phyloP scores from a whole-genome alignment of 1,140 invertebrate genomes.

The Lordiphosa mommai region DNA sequence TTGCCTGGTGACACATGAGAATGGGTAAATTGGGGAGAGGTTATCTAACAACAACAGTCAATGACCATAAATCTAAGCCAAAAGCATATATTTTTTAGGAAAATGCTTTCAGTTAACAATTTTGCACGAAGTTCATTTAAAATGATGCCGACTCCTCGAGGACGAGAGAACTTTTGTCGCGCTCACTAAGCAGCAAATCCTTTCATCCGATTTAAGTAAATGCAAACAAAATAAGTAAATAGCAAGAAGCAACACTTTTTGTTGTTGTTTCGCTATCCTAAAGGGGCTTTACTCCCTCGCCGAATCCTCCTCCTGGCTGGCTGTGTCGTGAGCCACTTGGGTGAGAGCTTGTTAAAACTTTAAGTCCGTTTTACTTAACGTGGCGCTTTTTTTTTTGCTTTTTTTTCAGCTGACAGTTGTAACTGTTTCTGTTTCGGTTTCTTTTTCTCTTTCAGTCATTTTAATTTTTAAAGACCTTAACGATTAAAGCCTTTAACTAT shows the following conservation, averaged over 20 bases:
- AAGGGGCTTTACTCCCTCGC: slow-evolving; percentile 38
- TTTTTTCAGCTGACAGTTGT: slow-evolving; percentile 67
- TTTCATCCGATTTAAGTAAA: slow-evolving; percentile 77
- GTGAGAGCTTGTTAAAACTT: slow-evolving; percentile 71
- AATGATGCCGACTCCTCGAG: neutral
- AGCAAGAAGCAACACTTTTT: slow-evolving; percentile 68
- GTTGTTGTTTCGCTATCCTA: slow-evolving; percentile 20
- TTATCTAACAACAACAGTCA: slow-evolving; percentile 50
- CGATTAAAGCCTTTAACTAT: slow-evolving; percentile 15
- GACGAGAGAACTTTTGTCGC: slow-evolving; percentile 41
- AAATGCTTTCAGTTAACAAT: slow-evolving; percentile 36
- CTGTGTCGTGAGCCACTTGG: slow-evolving; percentile 46
- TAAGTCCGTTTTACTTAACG: slow-evolving; percentile 77
- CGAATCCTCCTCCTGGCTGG: neutral
- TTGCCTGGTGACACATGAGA: slow-evolving; percentile 43
- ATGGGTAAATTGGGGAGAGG: neutral
- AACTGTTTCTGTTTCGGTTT: slow-evolving; percentile 22
- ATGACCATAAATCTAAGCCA: slow-evolving; percentile 53
- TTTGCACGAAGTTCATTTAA: slow-evolving; percentile 53
- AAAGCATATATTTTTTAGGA: slow-evolving; percentile 10
- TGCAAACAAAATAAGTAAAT: slow-evolving; percentile 78
- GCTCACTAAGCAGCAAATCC: slow-evolving; percentile 73
- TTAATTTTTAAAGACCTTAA: slow-evolving; percentile 6
- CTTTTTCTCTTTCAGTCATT: slow-evolving; percentile 14
- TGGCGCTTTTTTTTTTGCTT: slow-evolving; percentile 40